Base-by-base conservation (phyloP, 2,113 vertebrate genomes). In the Cavia porcellus region DNA sequence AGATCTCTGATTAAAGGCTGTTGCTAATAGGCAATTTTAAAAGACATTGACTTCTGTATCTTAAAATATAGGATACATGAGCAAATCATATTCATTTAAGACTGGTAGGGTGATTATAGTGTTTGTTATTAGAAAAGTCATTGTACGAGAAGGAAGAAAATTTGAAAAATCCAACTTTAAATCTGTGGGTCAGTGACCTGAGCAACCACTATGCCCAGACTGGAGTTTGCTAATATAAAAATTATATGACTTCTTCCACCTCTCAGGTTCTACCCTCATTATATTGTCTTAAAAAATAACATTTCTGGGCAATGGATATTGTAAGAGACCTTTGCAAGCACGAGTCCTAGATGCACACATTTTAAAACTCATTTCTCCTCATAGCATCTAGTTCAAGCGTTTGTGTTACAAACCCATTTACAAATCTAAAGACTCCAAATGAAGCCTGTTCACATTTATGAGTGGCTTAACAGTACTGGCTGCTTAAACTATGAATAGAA, bases 351-450 rank as follows among this genome's bases (percentile, higher is more conserved):
- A 97, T 84, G 22, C 90, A 55, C 93, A 75, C 93, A 91, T 93
- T 96, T 92, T 98, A 92, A 97, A 97, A 92, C 62, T 95, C 95
- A 86, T 97, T 88, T 68, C 17, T 11, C 35, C 57, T 8, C 50
- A 55, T 90, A 17, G 14, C 38, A 86, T 55, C n/a, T 35, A 91
- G 93, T 74, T 93, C 92, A 86, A 90, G 93, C 97, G 88, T 79
- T 96, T 94, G 90, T 96, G 87, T 77, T 97, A 66, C 30, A 72
- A 94, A 80, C 24, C 32, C 82, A 92, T 93, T 98, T 95, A 96
- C 98, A 97, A 97, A 95, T 85, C 96, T 96, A 97, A 97, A 97
- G 89, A 97, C 97, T 98, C 90, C 94, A 70, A 95, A 97, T 97
- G 95, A 98, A 97, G 97, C 89, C 75, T 50, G 70, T 89, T 97